Base-by-base conservation (phyloP, 1,140 invertebrate species). In the Vanessa atalanta region DNA sequence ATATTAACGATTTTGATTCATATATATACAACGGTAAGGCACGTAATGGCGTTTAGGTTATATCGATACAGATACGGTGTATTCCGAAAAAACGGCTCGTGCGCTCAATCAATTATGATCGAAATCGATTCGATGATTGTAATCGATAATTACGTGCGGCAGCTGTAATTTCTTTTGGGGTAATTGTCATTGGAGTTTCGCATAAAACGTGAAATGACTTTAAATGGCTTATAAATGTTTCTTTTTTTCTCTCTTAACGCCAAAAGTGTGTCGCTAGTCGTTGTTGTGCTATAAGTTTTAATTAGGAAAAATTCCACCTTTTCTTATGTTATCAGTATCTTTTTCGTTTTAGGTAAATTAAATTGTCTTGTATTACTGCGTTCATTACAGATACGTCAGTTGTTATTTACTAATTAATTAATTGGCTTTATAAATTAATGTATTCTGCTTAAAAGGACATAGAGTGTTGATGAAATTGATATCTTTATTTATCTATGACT, bases 81-180 rank as follows among this genome's bases (percentile, higher is more conserved):
- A 76, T 71, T 74, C 67, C 72, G 70, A 81, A 79, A 43, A 76
- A 78, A 77, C 65, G 76, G 80, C 82, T 85, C 88, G 85, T 89
- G 88, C 85, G 85, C 73, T 74, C 83, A 81, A 86, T 89, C 88
- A 87, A 89, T 88, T 88, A 88, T 77, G 77, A 82, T 83, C 76
- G 77, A 75, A 83, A 87, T 88, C 87, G 85, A 87, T 85, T 86
- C 79, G 79, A 78, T 73, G 85, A 88, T 88, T 79, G 79, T 83
- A 85, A 89, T 89, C 85, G 85, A 83, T 87, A 88, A 89, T 88
- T 82, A 78, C 76, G 82, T 53, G 51, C 81, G 76, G 73, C 82
- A 84, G 83, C 80, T 89, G 87, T 84, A 83, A 83, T 86, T 85
- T 83, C 77, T 78, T 83, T 76, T 79, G 60, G 76, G 74, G 79